Evolutionary conservation across 2,888 invertebrate species (phyloP).

Genomic region (Cheiracanthium punctorium): DNA sequence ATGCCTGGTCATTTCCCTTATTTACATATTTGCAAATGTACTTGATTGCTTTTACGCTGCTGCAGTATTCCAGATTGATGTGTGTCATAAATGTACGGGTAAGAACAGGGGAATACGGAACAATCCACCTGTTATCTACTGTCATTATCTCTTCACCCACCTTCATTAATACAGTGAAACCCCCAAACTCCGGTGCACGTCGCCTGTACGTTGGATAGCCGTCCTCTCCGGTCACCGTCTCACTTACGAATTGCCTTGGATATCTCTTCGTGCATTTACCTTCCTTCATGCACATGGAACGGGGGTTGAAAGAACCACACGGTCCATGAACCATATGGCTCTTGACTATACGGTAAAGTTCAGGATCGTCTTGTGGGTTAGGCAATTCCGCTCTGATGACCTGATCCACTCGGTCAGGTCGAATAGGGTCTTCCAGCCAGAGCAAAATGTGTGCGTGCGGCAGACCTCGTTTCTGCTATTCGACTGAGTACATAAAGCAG

Average conservation of each 20-base stretch:
- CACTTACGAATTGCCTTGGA: constrained; percentile 73
- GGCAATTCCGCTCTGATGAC: constrained; percentile 76
- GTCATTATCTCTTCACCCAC: neutral
- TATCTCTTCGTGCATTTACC: constrained; percentile 71
- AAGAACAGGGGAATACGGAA: neutral
- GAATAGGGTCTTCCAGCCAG: constrained; percentile 62
- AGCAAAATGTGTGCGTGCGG: constrained; percentile 72
- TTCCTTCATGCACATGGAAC: constrained; percentile 55
- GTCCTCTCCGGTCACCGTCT: constrained; percentile 73
- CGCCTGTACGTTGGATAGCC: constrained; percentile 74
- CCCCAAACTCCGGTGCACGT: neutral
- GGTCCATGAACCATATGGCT: constrained; percentile 74
- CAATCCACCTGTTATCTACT: neutral
- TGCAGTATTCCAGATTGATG: neutral
- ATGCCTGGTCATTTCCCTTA: neutral
- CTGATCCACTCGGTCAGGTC: constrained; percentile 73
- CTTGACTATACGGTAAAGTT: constrained; percentile 74
- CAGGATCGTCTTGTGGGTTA: constrained; percentile 72
- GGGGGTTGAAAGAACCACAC: constrained; percentile 60
- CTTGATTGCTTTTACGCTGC: neutral
- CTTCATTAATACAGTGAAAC: neutral
- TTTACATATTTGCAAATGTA: constrained; percentile 27
- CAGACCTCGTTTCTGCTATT: constrained; percentile 75
- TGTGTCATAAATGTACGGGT: neutral
- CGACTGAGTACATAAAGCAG: constrained; percentile 72